A percentile compares a stretch with the other conserved stretches of the same genome.
phyloP scores from a whole-genome alignment of 2,113 vertebrate species.

The Aptenodytes forsteri region DNA sequence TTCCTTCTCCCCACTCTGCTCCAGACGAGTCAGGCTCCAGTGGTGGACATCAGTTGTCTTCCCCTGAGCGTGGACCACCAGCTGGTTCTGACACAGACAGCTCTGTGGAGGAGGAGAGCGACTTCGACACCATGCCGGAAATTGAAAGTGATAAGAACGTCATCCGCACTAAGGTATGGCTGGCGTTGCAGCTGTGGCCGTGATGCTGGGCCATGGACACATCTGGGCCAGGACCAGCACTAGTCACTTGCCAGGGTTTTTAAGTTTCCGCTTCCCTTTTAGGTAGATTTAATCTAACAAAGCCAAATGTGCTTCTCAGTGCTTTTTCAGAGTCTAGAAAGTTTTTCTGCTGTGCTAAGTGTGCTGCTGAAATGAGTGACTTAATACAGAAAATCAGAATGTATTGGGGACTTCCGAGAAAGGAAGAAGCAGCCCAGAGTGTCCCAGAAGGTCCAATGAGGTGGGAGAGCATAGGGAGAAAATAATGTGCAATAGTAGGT shows the following conservation, averaged over 20 bases:
- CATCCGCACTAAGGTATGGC: slow-evolving; percentile 77
- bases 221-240: no score
- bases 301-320: background rate
- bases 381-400: background rate
- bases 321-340: background rate
- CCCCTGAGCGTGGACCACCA: background rate
- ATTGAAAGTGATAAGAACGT: slow-evolving; percentile 82
- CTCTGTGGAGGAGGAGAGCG: slow-evolving; percentile 80
- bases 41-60: slow-evolving; percentile 45
- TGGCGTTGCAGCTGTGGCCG: accelerated
- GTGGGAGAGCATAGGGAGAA: background rate
- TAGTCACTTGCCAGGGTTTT: background rate
- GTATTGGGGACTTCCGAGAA: background rate
- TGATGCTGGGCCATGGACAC: background rate
- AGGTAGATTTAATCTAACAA: background rate
- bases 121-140: slow-evolving; percentile 82
- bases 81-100: slow-evolving; percentile 78
- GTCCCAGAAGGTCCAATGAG: background rate
- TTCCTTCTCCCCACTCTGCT: background rate
- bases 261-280: background rate
- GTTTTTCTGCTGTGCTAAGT: background rate
- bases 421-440: background rate
- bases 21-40: slow-evolving; percentile 77
- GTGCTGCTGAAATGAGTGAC: background rate
- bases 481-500: background rate